These are phyloP conservation scores for Trissolcus basalis DNA, from an alignment of 1,140 invertebrate species.

Conservation along the genomic window DNA sequence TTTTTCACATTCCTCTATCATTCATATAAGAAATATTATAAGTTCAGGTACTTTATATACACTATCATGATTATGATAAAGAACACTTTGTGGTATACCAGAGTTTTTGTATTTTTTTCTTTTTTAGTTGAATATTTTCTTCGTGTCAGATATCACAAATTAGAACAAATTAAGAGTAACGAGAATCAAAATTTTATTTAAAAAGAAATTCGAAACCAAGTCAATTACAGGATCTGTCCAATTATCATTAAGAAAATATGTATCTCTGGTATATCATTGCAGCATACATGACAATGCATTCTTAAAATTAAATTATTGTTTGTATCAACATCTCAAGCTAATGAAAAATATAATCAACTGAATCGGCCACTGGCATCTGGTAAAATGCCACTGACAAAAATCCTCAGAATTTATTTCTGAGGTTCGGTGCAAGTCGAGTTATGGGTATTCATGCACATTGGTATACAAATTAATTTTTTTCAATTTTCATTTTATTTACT, in stretches of 20 bases:
- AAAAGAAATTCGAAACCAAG: too few species aligned
- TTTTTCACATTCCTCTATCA: slow-evolving; percentile 13
- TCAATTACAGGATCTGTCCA: neutral
- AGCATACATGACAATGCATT: slow-evolving; percentile 53
- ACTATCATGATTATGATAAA: slow-evolving; percentile 67
- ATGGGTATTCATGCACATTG: slow-evolving; percentile 16
- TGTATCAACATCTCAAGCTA: slow-evolving; percentile 29
- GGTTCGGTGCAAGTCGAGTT: slow-evolving; percentile 35
- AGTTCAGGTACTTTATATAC: slow-evolving; percentile 76
- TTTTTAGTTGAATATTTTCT: slow-evolving; percentile 4
- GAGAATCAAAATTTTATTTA: too few species aligned
- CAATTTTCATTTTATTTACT: too few species aligned
- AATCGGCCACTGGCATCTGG: slow-evolving; percentile 37
- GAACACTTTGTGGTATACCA: slow-evolving; percentile 39
- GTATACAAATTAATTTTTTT: slow-evolving; percentile 23
- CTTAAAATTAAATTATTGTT: slow-evolving; percentile 38
- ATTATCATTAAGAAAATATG: slow-evolving; percentile 1
- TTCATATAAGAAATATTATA: slow-evolving; percentile 65
- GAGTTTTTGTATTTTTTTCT: slow-evolving; percentile 16
- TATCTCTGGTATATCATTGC: slow-evolving; percentile 25
- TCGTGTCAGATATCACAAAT: neutral
- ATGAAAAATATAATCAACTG: slow-evolving; percentile 39
- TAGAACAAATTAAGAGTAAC: too few species aligned
- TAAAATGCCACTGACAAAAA: slow-evolving; percentile 29
- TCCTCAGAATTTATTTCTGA: slow-evolving; percentile 44